These are phyloP conservation scores for Spongia lamella DNA, from an alignment of 37 sponge, comb jelly and placozoan genomes.

Conservation along the genomic window DNA sequence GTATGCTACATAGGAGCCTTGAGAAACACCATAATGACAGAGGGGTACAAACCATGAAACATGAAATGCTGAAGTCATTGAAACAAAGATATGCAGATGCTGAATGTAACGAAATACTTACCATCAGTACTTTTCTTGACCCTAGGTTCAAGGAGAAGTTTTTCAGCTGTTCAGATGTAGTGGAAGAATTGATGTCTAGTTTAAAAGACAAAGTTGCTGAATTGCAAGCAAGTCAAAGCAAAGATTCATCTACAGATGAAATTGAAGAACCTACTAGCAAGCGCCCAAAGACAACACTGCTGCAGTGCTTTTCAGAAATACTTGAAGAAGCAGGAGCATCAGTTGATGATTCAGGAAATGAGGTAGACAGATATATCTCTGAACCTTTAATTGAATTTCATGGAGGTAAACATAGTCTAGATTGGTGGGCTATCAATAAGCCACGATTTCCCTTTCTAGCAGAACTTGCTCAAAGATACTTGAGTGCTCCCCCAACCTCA, in stretches of 20 bases:
- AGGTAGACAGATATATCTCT: background rate
- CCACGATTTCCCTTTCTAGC: background rate
- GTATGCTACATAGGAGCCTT: too few relatives aligned
- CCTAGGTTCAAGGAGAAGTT: constrained; percentile 36
- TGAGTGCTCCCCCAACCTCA: constrained; percentile 23
- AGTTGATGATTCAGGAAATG: background rate
- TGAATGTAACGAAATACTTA: constrained; percentile 4
- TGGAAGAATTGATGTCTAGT: background rate
- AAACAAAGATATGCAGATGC: constrained; percentile 9
- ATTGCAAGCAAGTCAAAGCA: too few relatives aligned
- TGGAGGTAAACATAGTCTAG: background rate
- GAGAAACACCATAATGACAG: constrained; percentile 9
- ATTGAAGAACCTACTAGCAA: too few relatives aligned
- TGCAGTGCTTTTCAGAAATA: constrained; percentile 4
- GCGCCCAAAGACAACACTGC: too few relatives aligned
- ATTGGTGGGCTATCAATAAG: constrained; percentile 3
- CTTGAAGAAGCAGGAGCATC: background rate
- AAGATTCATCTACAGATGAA: too few relatives aligned
- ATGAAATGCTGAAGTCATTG: constrained; percentile 16
- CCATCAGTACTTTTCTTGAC: background rate
- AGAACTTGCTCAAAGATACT: constrained; percentile 7
- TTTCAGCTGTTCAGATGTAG: background rate
- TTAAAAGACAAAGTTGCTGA: too few relatives aligned
- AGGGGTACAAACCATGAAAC: constrained; percentile 16
- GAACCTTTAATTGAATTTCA: constrained; percentile 2